A percentile compares a stretch with the other conserved stretches of the same genome.
These are phyloP conservation scores for Jaculus jaculus DNA, from an alignment of 2,113 vertebrate species.

Conservation along the genomic window DNA sequence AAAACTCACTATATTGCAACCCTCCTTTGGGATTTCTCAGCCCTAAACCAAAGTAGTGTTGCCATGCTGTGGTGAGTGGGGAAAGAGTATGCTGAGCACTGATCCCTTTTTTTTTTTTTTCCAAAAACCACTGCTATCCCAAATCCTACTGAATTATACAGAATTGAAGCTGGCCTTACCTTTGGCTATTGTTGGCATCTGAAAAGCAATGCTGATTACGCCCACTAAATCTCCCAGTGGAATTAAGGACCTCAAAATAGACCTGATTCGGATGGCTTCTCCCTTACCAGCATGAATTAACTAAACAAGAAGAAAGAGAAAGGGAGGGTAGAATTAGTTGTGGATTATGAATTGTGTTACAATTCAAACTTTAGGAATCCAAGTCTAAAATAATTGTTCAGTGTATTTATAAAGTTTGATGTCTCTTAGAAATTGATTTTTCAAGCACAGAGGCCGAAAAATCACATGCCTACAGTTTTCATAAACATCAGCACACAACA, in stretches of 20 bases:
- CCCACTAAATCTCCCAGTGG: conserved; percentile 96
- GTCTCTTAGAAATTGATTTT: not conserved
- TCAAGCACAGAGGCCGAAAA: not conserved
- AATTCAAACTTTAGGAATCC: not conserved
- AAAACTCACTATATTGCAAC: not conserved
- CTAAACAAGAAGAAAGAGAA: conserved; percentile 80
- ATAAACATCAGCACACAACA: rapidly evolving
- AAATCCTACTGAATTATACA: not conserved
- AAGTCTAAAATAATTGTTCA: not conserved
- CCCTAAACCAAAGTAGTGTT: not conserved
- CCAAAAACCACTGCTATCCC: not conserved
- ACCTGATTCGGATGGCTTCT: conserved; percentile 96
- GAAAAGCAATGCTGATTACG: conserved; percentile 96
- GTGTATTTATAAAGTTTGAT: not conserved
- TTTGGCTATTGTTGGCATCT: conserved; percentile 95
- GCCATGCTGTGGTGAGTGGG: too few species aligned
- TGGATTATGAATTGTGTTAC: not conserved
- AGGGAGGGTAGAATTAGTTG: not conserved
- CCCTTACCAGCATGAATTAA: conserved; percentile 97
- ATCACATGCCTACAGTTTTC: not conserved
- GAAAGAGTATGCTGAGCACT: not conserved
- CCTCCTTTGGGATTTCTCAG: not conserved
- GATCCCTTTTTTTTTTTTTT: not conserved
- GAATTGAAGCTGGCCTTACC: conserved; percentile 81
- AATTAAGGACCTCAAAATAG: conserved; percentile 96